Evolutionary conservation across 2,888 invertebrate genomes (phyloP), one percentile per base, ranked within the genome.

Genomic region (Xylophagus ater): DNA sequence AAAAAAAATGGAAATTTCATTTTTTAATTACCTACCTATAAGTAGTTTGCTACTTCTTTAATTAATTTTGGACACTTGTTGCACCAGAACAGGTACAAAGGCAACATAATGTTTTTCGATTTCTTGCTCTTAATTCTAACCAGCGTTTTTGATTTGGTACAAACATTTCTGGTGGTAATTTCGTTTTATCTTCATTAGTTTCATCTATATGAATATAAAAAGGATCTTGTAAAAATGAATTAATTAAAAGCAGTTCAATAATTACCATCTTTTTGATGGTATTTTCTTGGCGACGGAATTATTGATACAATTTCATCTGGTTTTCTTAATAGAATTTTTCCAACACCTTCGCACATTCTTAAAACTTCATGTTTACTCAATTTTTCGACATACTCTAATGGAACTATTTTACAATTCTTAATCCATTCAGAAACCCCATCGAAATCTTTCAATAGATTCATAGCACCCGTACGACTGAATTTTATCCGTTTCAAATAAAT

Each of bases 141-240:
- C 88, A 89, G 53, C 86, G 81, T 59, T 86, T 82, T 62, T 89
- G 88, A 64, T 89, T 87, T 3, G 88, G 87, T 8, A 89, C 88
- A 58, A 88, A 89, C 88, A 89, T 88, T 65, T 89, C 89, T 1
- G 88, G 84, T 0, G 88, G 89, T 77, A 89, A 81, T 51, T 81
- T 68, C 19, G 73, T 72, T 41, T 73, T 72, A 8, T 69, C 69
- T 2, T 65, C 58, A 13, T 69, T 68, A 20, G 53, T 50, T 47
- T 59, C 55, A 40, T 52, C 73, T 54, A 63, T 24, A 14, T 9
- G 13, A 34, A n/a, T n/a, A n/a, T n/a, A n/a, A n/a, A n/a, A n/a
- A n/a, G n/a, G n/a, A n/a, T 23, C 23, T 23, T 24, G 7, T 7
- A 29, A 29, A 29, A 13, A 15, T 15, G 12, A 12, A 29, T 12